Evolutionary conservation across 2,113 vertebrate genomes (phyloP), one percentile per base, ranked within the genome.

Genomic region (Rousettus leschenaultii): DNA sequence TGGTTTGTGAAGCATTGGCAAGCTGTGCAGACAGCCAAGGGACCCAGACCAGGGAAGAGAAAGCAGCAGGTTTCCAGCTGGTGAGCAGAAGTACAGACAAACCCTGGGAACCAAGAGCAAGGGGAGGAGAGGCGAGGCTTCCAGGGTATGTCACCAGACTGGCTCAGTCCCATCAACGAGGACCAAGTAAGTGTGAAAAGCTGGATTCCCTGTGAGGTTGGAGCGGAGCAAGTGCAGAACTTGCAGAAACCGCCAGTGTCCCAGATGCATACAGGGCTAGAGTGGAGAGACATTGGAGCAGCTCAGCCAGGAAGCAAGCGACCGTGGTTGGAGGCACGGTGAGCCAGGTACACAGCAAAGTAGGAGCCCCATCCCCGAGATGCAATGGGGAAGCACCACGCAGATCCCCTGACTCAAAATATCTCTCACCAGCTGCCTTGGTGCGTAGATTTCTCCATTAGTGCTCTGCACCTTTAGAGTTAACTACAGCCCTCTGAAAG

Each of bases 251-350:
- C 43, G 21, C 9, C 63, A 57, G 2, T 6, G 7, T 57, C 28
- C 5, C 0, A 18, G 68, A 14, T 19, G 68, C 11, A 21, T 0
- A 6, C 1, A 38, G 16, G 38, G 53, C 40, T 70, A 4, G 33
- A 74, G 48, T 4, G 14, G 33, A 91, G 22, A 57, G 61, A 26
- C 0, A 0, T 12, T 3, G 9, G 28, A 55, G 43, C 51, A n/a
- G n/a, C 48, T 57, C 12, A 35, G 28, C 38, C 78, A 12, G 22
- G 28, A 94, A 48, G 51, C 13, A 2, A 78, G 77, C 74, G 61
- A 48, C 12, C 18, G 35, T 2, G 9, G 1, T 0, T 38, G 57
- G 43, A 85, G 40, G 55, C 48, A 40, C 0, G 11, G 24, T 6
- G 68, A 48, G 5, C 51, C 14, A 0, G 1, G 7, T 5, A 40